Percentiles rank a stretch among this genome's conserved stretches.
These are phyloP conservation scores for Trilocha varians DNA, from an alignment of 2,888 invertebrate genomes.

Conservation along the genomic window DNA sequence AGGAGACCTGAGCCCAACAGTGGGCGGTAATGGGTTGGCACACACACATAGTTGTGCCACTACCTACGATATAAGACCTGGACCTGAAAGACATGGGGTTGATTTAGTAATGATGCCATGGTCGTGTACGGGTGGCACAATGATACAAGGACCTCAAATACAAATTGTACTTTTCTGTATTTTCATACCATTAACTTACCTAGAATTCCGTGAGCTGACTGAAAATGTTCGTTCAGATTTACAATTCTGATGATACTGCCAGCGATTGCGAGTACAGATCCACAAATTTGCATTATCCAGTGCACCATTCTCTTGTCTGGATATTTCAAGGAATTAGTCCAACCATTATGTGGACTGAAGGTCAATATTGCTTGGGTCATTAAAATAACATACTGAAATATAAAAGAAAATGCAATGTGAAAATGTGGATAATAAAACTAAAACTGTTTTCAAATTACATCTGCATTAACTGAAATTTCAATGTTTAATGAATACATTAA, in stretches of 20 bases:
- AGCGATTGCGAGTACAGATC: conserved; percentile 32
- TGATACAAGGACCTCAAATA: background rate
- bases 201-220: conserved; percentile 28
- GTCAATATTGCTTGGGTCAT: conserved; percentile 41
- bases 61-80: no score
- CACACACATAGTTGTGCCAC: no score
- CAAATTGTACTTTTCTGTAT: no score
- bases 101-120: no score
- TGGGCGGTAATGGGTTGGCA: no score
- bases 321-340: conserved; percentile 27
- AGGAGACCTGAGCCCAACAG: no score
- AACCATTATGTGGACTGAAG: conserved; percentile 33
- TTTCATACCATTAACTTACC: conserved; percentile 33
- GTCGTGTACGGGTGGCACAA: no score
- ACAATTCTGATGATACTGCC: conserved; percentile 30
- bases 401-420: background rate
- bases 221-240: conserved; percentile 5
- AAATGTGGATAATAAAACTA: no score
- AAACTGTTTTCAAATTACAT: no score
- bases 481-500: no score
- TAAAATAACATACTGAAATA: conserved; percentile 43
- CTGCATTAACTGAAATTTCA: no score
- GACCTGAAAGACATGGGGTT: no score
- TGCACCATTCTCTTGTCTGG: conserved; percentile 32
- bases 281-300: conserved; percentile 36